These are phyloP conservation scores for Pangasius sanitwongsei DNA, from an alignment of 2,797 vertebrate species.

Conservation along the genomic window DNA sequence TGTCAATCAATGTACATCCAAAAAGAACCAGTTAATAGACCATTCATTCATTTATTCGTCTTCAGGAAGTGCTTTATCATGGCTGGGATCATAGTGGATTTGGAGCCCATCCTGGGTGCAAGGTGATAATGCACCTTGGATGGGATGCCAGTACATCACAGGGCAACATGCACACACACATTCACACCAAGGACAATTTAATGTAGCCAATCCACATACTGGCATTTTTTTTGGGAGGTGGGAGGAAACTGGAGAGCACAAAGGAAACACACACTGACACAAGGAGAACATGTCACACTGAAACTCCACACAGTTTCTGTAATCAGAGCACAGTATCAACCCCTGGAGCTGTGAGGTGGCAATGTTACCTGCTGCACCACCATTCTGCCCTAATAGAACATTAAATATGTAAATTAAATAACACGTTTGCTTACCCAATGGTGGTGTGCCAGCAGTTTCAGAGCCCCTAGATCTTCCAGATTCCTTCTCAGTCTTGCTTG, in stretches of 20 bases:
- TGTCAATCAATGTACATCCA: background rate
- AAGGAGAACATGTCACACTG: background rate
- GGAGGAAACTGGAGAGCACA: background rate
- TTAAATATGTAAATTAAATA: no score
- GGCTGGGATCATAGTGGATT: background rate
- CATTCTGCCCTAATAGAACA: background rate
- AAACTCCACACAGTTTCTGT: background rate
- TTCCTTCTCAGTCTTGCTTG: background rate
- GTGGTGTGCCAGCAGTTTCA: background rate
- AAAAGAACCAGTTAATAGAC: background rate
- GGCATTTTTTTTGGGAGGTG: background rate
- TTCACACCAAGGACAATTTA: background rate
- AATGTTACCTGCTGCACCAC: background rate
- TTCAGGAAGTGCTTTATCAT: background rate
- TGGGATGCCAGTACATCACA: background rate
- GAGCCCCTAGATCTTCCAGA: background rate
- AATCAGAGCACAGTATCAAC: background rate
- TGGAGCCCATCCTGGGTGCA: background rate
- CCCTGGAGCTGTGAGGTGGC: background rate
- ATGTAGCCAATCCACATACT: background rate
- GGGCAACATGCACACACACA: background rate
- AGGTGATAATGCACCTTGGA: background rate
- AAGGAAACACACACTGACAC: background rate
- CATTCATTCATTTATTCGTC: background rate
- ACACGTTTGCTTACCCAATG: constrained; percentile 46